A percentile compares a stretch with the other conserved stretches of the same genome.
These are phyloP conservation scores for Phengaris alcon DNA, from an alignment of 2,888 invertebrate species.

Conservation along the genomic window DNA sequence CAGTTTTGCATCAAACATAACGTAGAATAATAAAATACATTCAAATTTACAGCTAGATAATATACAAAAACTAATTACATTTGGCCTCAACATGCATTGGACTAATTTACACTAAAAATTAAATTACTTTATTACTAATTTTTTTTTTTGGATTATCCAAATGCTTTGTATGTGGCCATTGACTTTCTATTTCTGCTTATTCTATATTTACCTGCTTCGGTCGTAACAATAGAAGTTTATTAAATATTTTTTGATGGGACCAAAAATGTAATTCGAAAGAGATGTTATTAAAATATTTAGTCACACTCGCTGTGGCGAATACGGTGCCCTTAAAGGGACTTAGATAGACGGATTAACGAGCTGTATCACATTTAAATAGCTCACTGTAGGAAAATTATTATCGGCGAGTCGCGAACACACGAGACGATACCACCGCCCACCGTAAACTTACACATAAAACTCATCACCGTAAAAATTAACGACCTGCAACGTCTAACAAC, in stretches of 20 bases:
- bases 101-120: too few relatives aligned
- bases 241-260: background rate
- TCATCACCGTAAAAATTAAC: conserved; percentile 25
- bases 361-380: conserved; percentile 5
- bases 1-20: too few relatives aligned
- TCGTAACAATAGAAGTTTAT: background rate
- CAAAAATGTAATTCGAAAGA: background rate
- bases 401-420: background rate
- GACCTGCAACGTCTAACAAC: conserved; percentile 13
- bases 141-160: background rate
- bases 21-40: too few relatives aligned
- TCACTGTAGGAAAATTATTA: conserved; percentile 15
- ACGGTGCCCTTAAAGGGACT: background rate
- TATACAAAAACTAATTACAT: too few relatives aligned
- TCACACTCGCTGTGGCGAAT: background rate
- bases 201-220: background rate
- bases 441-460: conserved; percentile 10
- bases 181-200: conserved; percentile 4
- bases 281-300: background rate
- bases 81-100: too few relatives aligned
- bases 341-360: background rate
- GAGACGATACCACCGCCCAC: background rate
- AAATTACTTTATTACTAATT: too few relatives aligned
- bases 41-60: too few relatives aligned
- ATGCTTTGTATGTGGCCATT: background rate